Evolutionary conservation across 2,797 vertebrate species (phyloP).

Genomic region (Manis javanica): DNA sequence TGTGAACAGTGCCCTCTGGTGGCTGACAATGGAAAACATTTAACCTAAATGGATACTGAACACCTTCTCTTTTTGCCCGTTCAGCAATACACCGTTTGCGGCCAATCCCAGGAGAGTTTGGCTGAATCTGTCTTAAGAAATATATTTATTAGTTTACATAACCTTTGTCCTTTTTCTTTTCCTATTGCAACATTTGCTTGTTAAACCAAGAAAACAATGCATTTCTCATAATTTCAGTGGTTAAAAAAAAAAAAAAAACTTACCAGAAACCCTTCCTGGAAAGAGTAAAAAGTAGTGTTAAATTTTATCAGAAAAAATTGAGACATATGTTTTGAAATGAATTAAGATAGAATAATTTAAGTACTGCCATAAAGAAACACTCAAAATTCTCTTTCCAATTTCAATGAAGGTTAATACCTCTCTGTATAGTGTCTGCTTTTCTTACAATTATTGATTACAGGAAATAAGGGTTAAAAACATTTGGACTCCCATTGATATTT

Average conservation of each 20-base stretch:
- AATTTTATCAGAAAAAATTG: background rate
- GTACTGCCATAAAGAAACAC: background rate
- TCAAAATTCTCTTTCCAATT: background rate
- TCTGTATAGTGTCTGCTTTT: background rate
- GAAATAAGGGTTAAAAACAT: background rate
- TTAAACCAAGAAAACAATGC: background rate
- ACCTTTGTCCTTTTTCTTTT: background rate
- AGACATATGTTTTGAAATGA: background rate
- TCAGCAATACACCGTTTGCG: background rate
- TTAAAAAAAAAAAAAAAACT: background rate
- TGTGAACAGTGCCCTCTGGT: background rate
- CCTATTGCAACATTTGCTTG: background rate
- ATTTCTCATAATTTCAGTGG: background rate
- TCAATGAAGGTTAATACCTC: background rate
- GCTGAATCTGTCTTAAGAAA: background rate
- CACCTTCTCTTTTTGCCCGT: background rate
- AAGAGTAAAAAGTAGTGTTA: background rate
- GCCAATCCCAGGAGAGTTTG: background rate
- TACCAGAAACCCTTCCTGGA: background rate
- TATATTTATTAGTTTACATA: background rate
- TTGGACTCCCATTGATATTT: background rate
- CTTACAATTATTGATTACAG: background rate
- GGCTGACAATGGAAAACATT: background rate
- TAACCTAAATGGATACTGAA: background rate
- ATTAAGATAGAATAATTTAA: background rate